Base-by-base conservation (phyloP, 2,888 invertebrate species). In the Dusona sp. region DNA sequence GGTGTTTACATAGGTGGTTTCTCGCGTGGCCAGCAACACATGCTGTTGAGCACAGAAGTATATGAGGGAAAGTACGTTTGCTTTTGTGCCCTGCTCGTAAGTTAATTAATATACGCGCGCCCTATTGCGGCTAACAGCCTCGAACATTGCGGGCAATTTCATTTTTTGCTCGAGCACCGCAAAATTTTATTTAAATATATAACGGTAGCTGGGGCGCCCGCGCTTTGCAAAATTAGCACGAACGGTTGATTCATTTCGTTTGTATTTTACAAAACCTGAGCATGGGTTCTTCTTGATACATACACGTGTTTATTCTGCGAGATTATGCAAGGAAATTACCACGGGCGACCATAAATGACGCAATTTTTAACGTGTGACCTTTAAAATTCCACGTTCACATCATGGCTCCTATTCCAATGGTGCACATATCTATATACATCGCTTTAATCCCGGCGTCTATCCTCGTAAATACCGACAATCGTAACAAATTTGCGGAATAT, bases 1-100 rank as follows among this genome's bases (percentile, higher is more conserved):
- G 65, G 77, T 54, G 80, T 75, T 61, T 61, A 57, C 45, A 65
- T 29, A 51, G 84, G 13, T 54, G 42, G 54, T 72, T 77, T 84
- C 77, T 65, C 72, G 65, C 80, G 64, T 72, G 0, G 25, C 38
- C 19, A 33, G 22, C 13, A 48, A 3, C 38, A 4, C 36, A 54
- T 3, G 13, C 25, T 29, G 13, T 29, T 29, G n/a, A 16, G 29
- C 61, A 29, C 16, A 61, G 61, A 61, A 61, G 29, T 61, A 29
- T 29, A 13, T 0, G 61, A 61, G 29, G 6, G 61, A 61, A 61
- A 61, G 29, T 61, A 29, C 61, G 61, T 29, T 25, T 11, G 61
- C 16, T 16, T 61, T 61, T 25, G 25, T 29, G 16, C 25, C 6
- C 16, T n/a, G n/a, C n/a, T 61, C 61, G 61, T 61, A 61, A 29